These are phyloP conservation scores for Aptenodytes forsteri DNA, from an alignment of 2,113 vertebrate genomes.

Conservation along the genomic window DNA sequence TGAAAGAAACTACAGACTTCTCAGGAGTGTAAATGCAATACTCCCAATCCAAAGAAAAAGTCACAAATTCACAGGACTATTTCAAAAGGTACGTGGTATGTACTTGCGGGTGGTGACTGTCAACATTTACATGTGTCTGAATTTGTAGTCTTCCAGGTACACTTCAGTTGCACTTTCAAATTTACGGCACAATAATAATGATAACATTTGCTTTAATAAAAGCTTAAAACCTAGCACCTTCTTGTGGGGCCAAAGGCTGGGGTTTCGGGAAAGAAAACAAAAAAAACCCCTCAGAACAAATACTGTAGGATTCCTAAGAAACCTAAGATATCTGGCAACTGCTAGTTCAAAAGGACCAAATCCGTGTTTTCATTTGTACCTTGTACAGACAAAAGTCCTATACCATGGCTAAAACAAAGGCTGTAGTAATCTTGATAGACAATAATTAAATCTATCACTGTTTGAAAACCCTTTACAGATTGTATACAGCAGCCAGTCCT, in stretches of 20 bases:
- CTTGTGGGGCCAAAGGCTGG: background rate
- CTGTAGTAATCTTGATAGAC: background rate
- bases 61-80: background rate
- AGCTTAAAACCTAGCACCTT: background rate
- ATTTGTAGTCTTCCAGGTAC: background rate
- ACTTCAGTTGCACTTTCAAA: background rate
- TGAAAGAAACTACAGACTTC: background rate
- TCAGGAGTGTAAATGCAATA: background rate
- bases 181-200: background rate
- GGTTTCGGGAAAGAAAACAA: background rate
- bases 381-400: background rate
- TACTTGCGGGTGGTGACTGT: background rate
- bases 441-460: background rate
- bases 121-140: background rate
- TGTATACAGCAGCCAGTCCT: background rate
- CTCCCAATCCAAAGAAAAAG: background rate
- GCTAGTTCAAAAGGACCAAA: background rate
- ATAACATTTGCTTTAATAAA: background rate
- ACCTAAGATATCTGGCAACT: background rate
- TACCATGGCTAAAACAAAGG: background rate
- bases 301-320: background rate
- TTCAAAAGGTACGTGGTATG: background rate
- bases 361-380: background rate
- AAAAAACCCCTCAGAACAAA: background rate
- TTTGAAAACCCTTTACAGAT: background rate